Evolutionary conservation across 2,113 vertebrate species (phyloP), one percentile per base, ranked within the genome.

Genomic region (Bufo bufo): DNA sequence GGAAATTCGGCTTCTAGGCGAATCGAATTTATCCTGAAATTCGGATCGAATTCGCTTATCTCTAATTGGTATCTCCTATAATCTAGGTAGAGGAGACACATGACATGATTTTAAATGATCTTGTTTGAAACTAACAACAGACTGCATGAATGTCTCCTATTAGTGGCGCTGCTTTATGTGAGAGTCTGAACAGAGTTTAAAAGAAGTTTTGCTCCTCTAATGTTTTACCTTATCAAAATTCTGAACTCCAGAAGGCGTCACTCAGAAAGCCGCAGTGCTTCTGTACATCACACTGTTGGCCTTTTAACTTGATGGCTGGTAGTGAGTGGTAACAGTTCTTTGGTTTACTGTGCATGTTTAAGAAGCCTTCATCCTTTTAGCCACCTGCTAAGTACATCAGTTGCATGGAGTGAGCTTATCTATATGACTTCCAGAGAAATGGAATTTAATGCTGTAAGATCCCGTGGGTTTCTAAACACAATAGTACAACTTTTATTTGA

Each of bases 361-460:
- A 85, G 69, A 85, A 85, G 69, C 83, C 65, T 45, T 85, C 66
- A 52, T 74, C 82, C 83, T 85, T 85, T 74, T 74, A 85, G 83
- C 59, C 69, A 43, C 82, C 82, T 72, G 82, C 63, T 85, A 85
- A 74, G 83, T 74, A 85, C 33, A 74, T 85, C 66, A 85, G 69
- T 85, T 74, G 52, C 83, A 74, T 56, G 52, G 83, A 72, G 69
- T 58, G 83, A 85, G 83, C 66, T 85, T 85, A 74, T 59, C 83
- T 72, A 74, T 74, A 85, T 85, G 66, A 74, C 49, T 85, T 85
- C 52, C 20, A 58, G n/a, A 85, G 69, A 72, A 85, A 56, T 74
- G 52, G 23, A 74, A 85, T 74, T 72, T 74, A 85, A 85, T 85
- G 83, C 23, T 45, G 8, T 74, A 58, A 33, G 17, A 50, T 58